Evolutionary conservation across 2,797 vertebrate genomes (phyloP).

Genomic region (Adrianichthys oophorus): DNA sequence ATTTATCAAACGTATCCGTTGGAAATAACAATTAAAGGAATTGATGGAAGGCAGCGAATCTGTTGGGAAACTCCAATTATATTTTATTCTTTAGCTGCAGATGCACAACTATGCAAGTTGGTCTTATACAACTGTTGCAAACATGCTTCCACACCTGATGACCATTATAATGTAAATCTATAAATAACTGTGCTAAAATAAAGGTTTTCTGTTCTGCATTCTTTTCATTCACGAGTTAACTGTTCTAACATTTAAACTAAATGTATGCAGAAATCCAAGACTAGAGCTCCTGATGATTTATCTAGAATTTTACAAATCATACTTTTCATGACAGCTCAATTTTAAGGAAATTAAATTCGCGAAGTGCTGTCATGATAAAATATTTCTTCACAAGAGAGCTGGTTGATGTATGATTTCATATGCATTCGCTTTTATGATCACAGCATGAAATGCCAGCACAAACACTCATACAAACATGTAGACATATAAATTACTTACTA

Average conservation of each 20-base stretch:
- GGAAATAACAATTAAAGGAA: too few relatives aligned
- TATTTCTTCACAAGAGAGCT: conserved; percentile 2
- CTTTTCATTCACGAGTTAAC: background rate
- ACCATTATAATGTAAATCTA: too few relatives aligned
- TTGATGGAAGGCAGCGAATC: too few relatives aligned
- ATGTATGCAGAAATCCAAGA: background rate
- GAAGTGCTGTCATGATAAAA: conserved; percentile 16
- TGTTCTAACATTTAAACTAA: background rate
- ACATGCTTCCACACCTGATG: too few relatives aligned
- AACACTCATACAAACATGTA: background rate
- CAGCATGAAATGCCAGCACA: background rate
- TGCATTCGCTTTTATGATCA: background rate
- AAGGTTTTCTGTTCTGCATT: too few relatives aligned
- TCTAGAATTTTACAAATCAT: conserved; percentile 11
- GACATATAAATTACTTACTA: background rate
- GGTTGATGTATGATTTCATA: conserved; percentile 20
- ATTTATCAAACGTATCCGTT: too few relatives aligned
- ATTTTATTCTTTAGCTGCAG: too few relatives aligned
- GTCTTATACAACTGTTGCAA: too few relatives aligned
- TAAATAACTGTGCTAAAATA: too few relatives aligned
- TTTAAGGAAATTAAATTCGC: conserved; percentile 3
- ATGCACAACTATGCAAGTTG: too few relatives aligned
- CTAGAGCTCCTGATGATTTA: conserved; percentile 1
- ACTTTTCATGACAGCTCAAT: background rate
- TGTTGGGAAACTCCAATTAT: too few relatives aligned